phyloP scores from a whole-genome alignment of 2,113 vertebrate genomes.

The Plecotus auritus region DNA sequence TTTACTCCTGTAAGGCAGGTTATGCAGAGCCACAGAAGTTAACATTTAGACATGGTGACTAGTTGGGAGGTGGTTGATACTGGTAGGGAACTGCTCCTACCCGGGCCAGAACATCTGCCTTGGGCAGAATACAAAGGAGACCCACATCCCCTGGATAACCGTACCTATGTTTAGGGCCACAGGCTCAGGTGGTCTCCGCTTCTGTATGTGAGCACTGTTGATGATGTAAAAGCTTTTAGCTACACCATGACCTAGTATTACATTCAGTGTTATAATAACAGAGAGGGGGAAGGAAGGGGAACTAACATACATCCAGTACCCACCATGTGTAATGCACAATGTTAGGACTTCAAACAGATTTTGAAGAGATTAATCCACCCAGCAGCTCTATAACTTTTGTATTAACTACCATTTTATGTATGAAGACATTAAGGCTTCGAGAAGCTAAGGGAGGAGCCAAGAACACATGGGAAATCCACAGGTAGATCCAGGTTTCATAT shows the following conservation, averaged over 20 bases:
- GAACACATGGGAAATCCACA: not conserved
- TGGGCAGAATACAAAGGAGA: not conserved
- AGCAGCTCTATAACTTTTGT: not conserved
- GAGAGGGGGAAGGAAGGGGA: not conserved
- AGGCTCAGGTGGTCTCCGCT: not conserved
- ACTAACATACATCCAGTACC: not conserved
- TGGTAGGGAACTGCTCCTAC: not conserved
- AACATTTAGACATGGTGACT: not conserved
- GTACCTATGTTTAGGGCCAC: not conserved
- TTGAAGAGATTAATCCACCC: not conserved
- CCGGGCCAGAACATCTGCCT: not conserved
- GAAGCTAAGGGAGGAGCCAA: not conserved
- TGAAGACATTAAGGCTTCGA: not conserved
- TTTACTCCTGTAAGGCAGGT: not conserved
- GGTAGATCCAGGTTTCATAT: not conserved
- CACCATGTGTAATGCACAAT: not conserved
- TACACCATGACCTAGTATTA: not conserved
- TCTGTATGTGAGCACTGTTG: not conserved
- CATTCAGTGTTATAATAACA: not conserved
- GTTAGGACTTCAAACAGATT: not conserved
- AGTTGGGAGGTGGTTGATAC: not conserved
- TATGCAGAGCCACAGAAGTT: not conserved
- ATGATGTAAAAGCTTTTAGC: not conserved
- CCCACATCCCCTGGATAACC: not conserved
- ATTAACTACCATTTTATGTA: not conserved